Conservation (phyloP, 1,140 invertebrate genomes). For the Halictus rubicundus region DNA sequence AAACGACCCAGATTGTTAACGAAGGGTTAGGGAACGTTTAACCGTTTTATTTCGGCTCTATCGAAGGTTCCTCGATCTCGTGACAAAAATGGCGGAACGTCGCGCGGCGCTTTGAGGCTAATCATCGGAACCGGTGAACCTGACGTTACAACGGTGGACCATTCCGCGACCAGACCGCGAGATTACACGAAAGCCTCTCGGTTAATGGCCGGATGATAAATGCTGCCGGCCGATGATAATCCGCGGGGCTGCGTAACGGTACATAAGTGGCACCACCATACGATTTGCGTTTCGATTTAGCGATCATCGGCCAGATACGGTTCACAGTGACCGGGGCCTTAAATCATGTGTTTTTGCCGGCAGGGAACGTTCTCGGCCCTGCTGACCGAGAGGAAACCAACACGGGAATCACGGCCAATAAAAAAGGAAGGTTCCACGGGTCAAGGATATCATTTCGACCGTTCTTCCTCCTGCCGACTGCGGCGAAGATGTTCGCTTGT, state of each 20-base stretch:
- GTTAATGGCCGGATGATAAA: slow-evolving; percentile 54
- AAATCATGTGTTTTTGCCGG: slow-evolving; percentile 35
- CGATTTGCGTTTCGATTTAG: slow-evolving; percentile 44
- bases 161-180: background rate
- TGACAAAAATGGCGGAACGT: no score
- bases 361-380: background rate
- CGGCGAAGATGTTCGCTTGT: background rate
- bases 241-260: slow-evolving; percentile 43
- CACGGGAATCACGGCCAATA: slow-evolving; percentile 23
- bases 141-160: background rate
- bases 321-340: slow-evolving; percentile 16
- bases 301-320: slow-evolving; percentile 32
- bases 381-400: background rate
- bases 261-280: slow-evolving; percentile 43
- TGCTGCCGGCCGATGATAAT: slow-evolving; percentile 39
- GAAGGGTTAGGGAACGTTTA: no score
- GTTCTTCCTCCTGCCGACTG: background rate
- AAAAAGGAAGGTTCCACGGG: slow-evolving; percentile 26
- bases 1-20: no score
- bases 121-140: slow-evolving; percentile 26
- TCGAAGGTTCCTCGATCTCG: no score
- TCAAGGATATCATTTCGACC: background rate
- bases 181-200: slow-evolving; percentile 38
- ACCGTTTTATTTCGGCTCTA: no score
- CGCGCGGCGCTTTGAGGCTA: background rate